phyloP scores from a whole-genome alignment of 2,113 vertebrate species.

The Puma concolor region DNA sequence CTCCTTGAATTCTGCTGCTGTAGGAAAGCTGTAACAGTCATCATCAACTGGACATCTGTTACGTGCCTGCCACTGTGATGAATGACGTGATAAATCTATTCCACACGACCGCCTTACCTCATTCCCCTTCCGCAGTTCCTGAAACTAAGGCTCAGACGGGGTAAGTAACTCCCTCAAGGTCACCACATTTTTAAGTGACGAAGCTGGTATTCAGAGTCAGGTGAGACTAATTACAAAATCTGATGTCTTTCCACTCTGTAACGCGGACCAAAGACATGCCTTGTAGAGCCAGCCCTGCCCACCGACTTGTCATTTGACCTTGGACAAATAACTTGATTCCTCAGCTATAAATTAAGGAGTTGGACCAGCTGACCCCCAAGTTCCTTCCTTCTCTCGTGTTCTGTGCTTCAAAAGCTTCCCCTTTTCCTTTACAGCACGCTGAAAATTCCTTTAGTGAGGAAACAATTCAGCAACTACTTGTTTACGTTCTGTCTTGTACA shows the following conservation, averaged over 20 bases:
- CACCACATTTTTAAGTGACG: not conserved
- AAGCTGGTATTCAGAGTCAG: not conserved
- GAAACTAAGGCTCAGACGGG: not conserved
- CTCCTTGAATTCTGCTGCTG: not conserved
- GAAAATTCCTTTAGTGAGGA: not conserved
- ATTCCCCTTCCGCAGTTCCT: not conserved
- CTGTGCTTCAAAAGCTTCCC: constrained; percentile 10
- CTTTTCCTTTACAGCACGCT: not conserved
- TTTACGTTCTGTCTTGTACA: not conserved
- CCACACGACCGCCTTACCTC: not conserved
- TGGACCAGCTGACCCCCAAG: not conserved
- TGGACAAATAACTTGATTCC: not conserved
- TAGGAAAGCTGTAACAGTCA: not conserved
- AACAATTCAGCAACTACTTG: not conserved
- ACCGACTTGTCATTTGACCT: not conserved
- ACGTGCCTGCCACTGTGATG: not conserved
- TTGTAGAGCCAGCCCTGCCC: not conserved
- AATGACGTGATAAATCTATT: not conserved
- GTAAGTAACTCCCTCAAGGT: not conserved
- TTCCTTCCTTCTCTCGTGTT: not conserved
- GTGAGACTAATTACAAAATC: not conserved
- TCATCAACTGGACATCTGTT: too few relatives aligned
- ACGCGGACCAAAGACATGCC: not conserved
- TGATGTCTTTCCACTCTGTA: not conserved
- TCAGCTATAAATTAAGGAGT: not conserved